Evolutionary conservation across 2,888 invertebrate species (phyloP), one percentile per base, ranked within the genome.

Genomic region (Scaeva pyrastri): DNA sequence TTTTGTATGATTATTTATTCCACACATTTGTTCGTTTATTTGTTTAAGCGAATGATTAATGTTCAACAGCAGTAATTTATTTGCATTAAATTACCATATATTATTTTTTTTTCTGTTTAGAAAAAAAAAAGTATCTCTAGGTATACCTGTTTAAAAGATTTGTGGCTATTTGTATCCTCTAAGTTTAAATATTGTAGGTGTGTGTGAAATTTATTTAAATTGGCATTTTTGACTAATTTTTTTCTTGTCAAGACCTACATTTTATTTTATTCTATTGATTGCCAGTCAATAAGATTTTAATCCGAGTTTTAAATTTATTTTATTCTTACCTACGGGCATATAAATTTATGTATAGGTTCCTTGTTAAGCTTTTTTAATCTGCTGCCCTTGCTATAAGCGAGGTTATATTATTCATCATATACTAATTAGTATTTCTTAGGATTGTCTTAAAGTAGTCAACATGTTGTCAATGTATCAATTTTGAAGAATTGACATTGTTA

Each of bases 11-110:
- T 77, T 50, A 19, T 66, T 55, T 62, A 21, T 68, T 50, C 68
- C 21, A 68, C 60, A 68, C 77, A 86, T 86, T 81, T 86, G 81
- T 81, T 73, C 77, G 73, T 85, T 85, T 85, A 81, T 85, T 85
- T 85, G 86, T 76, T 71, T 62, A 73, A 64, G 60, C 78, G 76
- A 85, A 88, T 88, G 88, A 88, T 88, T 88, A 88, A 88, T 85
- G 90, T 83, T 90, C 90, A 90, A 90, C 89, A 90, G 90, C 89
- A 89, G 90, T 89, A 90, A 90, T 90, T 90, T 90, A 90, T 90
- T 90, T 90, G 90, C 90, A 90, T 90, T 89, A 90, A 90, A 90
- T 90, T 90, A 90, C 90, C 88, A 89, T 83, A 78, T 82, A 71
- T 76, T 73, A 75, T 26, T 56, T 55, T 31, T 56, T 11, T 56